A percentile compares a stretch with the other conserved stretches of the same genome.
Conservation (phyloP, 2,113 vertebrate genomes). For the Limanda limanda region DNA sequence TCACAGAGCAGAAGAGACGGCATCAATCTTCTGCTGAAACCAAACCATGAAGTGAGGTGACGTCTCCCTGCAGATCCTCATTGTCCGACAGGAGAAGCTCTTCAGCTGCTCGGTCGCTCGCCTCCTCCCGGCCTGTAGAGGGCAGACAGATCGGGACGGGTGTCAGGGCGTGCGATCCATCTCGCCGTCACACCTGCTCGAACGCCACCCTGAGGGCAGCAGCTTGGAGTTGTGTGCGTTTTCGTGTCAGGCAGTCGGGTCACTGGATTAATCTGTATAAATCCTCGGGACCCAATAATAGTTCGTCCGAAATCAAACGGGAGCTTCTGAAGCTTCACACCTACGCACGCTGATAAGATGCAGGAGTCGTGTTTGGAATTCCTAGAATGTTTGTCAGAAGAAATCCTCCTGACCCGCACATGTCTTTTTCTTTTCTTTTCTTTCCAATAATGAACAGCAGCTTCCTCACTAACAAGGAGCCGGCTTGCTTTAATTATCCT, state of each 20-base stretch:
- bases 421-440: not conserved
- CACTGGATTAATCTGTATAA: conserved; percentile 68
- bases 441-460: conserved; percentile 48
- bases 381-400: conserved; percentile 22
- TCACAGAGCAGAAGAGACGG: conserved; percentile 43
- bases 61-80: conserved; percentile 8
- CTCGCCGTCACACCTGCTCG: conserved; percentile 29
- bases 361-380: conserved; percentile 28
- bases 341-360: conserved; percentile 7
- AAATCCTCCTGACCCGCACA: conserved; percentile 14
- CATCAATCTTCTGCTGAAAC: conserved; percentile 31
- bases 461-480: conserved; percentile 58
- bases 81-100: not conserved
- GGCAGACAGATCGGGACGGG: conserved; percentile 21
- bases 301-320: conserved; percentile 23
- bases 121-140: conserved; percentile 17
- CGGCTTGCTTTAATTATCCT: conserved; percentile 66
- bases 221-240: conserved; percentile 34
- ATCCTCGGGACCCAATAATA: conserved; percentile 33
- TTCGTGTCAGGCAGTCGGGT: conserved; percentile 31
- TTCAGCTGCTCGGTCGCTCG: conserved; percentile 15
- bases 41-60: conserved; percentile 15
- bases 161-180: conserved; percentile 24
- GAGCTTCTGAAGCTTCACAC: conserved; percentile 41
- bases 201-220: conserved; percentile 22